Evolutionary conservation across 1,140 invertebrate genomes (phyloP).

Genomic region (Whitmania pigra): DNA sequence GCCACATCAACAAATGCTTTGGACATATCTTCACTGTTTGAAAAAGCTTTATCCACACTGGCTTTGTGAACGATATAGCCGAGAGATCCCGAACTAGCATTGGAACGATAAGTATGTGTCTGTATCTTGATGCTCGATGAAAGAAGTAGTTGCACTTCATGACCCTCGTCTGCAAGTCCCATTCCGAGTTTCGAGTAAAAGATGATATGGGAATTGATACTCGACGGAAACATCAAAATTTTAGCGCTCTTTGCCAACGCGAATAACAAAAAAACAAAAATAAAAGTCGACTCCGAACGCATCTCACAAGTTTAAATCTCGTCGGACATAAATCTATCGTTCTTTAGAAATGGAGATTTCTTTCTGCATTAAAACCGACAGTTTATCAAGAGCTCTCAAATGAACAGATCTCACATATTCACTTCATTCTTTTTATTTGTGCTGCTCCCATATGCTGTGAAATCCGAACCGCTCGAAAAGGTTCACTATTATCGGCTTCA

Average conservation of each 20-base stretch:
- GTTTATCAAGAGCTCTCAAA: no score
- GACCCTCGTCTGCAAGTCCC: conserved; percentile 7
- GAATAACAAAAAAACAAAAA: no score
- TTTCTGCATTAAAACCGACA: no score
- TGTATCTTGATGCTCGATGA: neutral
- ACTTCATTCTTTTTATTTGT: no score
- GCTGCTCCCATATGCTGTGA: no score
- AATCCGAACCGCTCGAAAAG: no score
- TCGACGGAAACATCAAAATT: conserved; percentile 7
- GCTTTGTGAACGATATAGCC: neutral
- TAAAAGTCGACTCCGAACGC: no score
- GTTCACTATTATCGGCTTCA: no score
- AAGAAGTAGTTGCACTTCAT: neutral
- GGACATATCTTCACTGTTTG: neutral
- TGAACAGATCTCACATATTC: no score
- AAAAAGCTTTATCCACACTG: neutral
- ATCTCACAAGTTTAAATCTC: no score
- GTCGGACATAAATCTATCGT: no score
- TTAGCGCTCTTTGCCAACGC: neutral
- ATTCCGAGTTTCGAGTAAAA: neutral
- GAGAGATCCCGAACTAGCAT: neutral
- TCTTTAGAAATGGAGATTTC: no score
- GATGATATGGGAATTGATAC: neutral
- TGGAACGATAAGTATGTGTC: neutral
- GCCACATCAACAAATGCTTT: neutral